Evolutionary conservation across 2,888 invertebrate species (phyloP).

Genomic region (Sarcophaga caerulescens): DNA sequence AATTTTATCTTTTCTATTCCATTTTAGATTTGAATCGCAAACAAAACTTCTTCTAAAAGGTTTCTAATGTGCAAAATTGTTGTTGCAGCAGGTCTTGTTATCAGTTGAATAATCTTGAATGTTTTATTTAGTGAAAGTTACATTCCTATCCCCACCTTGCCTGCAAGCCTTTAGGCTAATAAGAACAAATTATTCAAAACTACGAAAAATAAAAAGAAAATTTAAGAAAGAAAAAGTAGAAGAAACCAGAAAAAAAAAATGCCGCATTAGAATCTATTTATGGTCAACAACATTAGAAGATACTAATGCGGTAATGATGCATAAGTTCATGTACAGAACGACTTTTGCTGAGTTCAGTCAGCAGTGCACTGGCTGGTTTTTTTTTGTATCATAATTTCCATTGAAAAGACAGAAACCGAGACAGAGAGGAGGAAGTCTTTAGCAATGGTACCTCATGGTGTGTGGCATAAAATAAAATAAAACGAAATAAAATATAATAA

Average conservation of each 20-base stretch:
- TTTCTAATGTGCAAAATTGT: not conserved
- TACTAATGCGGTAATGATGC: slow-evolving; percentile 64
- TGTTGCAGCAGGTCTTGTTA: slow-evolving; percentile 3
- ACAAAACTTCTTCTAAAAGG: slow-evolving; percentile 3
- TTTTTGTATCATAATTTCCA: slow-evolving; percentile 32
- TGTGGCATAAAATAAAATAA: slow-evolving; percentile 6
- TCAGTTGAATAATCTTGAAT: slow-evolving; percentile 30
- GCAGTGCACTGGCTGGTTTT: slow-evolving; percentile 3
- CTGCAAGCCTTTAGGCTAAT: not conserved
- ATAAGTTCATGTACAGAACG: not conserved
- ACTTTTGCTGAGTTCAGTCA: not conserved
- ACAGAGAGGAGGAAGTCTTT: not conserved
- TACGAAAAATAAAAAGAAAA: slow-evolving; percentile 31
- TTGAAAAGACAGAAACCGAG: not conserved
- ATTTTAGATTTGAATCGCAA: slow-evolving; percentile 28
- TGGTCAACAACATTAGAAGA: slow-evolving; percentile 47
- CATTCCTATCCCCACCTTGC: not conserved
- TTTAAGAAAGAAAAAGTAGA: not conserved
- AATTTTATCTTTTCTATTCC: slow-evolving; percentile 22
- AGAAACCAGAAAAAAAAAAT: slow-evolving; percentile 51
- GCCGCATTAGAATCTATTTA: slow-evolving; percentile 51
- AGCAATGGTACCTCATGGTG: slow-evolving; percentile 15
- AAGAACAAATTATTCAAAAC: not conserved
- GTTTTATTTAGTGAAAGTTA: slow-evolving; percentile 16
- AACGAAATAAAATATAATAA: slow-evolving; percentile 25